A percentile compares a stretch with the other conserved stretches of the same genome.
Conservation (phyloP, 1,140 invertebrate species). For the Melitaea cinxia region DNA sequence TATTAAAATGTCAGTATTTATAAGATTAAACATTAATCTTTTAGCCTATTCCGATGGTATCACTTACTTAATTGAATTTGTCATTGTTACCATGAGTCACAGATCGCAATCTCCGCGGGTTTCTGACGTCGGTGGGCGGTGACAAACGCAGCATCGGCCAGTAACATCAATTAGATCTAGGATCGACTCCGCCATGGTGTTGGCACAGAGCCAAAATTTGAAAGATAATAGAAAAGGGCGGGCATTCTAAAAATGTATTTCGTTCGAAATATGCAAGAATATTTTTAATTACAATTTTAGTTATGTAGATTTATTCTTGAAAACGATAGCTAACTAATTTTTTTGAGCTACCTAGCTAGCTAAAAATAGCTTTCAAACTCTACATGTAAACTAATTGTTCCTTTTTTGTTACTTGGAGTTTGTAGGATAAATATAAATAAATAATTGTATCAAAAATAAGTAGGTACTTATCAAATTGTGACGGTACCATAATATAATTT, state of each 20-base stretch:
- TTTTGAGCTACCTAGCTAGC: too few relatives aligned
- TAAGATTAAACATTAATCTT: too few relatives aligned
- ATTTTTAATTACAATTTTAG: too few relatives aligned
- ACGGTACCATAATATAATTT: too few relatives aligned
- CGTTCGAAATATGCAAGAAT: neutral
- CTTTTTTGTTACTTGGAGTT: too few relatives aligned
- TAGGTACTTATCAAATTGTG: too few relatives aligned
- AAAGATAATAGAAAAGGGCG: constrained; percentile 30
- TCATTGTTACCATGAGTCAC: constrained; percentile 24
- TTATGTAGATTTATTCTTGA: neutral
- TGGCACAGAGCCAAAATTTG: constrained; percentile 30
- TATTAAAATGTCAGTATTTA: too few relatives aligned
- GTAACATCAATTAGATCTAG: constrained; percentile 35
- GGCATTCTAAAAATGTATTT: neutral
- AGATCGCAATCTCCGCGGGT: constrained; percentile 26
- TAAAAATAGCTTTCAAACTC: too few relatives aligned
- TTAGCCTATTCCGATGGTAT: neutral
- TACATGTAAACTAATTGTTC: too few relatives aligned
- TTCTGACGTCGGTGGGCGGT: constrained; percentile 31
- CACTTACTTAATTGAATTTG: constrained; percentile 25
- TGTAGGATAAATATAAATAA: too few relatives aligned
- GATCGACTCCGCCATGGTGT: constrained; percentile 23
- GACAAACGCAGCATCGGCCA: constrained; percentile 33
- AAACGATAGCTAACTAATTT: too few relatives aligned
- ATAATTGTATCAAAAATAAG: too few relatives aligned